A percentile compares a stretch with the other conserved stretches of the same genome.
phyloP scores from a whole-genome alignment of 1,140 invertebrate genomes.

The Samia ricini region DNA sequence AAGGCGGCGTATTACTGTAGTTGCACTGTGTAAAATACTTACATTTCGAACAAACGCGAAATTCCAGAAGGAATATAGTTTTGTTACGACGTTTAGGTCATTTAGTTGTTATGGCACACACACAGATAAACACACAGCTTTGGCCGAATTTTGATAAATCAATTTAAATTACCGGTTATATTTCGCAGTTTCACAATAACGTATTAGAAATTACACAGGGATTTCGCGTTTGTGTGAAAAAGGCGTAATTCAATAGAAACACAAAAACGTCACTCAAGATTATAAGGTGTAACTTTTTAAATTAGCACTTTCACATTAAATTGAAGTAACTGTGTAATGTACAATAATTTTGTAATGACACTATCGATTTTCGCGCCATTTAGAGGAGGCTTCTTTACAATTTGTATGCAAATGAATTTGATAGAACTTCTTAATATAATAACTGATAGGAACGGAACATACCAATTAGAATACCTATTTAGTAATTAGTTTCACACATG shows the following conservation, averaged over 20 bases:
- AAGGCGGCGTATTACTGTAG: too few relatives aligned
- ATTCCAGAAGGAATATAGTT: too few relatives aligned
- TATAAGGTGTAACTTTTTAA: neutral
- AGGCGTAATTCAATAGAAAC: neutral
- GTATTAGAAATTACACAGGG: neutral
- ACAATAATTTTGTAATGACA: too few relatives aligned
- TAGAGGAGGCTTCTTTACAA: neutral
- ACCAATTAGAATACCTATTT: slow-evolving; percentile 18
- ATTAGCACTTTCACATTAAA: too few relatives aligned
- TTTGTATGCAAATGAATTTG: too few relatives aligned
- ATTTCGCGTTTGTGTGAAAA: neutral
- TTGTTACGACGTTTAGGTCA: too few relatives aligned
- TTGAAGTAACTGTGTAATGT: too few relatives aligned
- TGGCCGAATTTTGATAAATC: too few relatives aligned
- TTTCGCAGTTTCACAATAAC: neutral
- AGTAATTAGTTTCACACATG: slow-evolving; percentile 42
- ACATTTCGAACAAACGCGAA: too few relatives aligned
- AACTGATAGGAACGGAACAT: neutral
- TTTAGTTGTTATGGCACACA: too few relatives aligned
- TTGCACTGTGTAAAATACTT: too few relatives aligned
- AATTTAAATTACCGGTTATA: neutral
- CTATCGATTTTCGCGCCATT: neutral
- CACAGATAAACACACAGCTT: too few relatives aligned
- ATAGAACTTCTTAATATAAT: neutral
- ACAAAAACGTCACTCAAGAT: neutral